These are phyloP conservation scores for Saturnia pavonia DNA, from an alignment of 2,888 invertebrate genomes.

Conservation along the genomic window DNA sequence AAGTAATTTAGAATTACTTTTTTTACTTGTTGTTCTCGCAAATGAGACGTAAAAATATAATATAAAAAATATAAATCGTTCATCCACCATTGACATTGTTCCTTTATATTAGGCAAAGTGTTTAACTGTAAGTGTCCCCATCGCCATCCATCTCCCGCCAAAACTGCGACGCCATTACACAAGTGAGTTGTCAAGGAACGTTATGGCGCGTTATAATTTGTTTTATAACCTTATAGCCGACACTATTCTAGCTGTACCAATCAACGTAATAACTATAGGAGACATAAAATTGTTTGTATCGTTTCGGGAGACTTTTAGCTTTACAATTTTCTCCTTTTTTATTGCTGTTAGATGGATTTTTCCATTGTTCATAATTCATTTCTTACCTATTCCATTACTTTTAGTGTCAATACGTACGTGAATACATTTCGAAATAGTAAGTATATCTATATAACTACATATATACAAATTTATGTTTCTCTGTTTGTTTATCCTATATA, in stretches of 20 bases:
- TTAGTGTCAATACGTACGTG: neutral
- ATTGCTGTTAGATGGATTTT: neutral
- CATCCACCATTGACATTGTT: conserved; percentile 66
- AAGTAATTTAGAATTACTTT: neutral
- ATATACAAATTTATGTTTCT: too few relatives aligned
- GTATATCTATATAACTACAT: too few relatives aligned
- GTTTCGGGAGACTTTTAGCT: neutral
- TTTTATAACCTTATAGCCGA: conserved; percentile 66
- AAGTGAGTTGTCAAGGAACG: conserved; percentile 73
- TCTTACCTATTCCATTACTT: neutral
- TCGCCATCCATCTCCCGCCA: conserved; percentile 55
- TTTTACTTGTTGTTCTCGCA: conserved; percentile 18
- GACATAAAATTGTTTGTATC: conserved; percentile 19
- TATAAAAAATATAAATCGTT: conserved; percentile 53
- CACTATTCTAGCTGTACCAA: conserved; percentile 65
- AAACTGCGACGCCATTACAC: conserved; percentile 76
- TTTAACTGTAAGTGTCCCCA: conserved; percentile 18
- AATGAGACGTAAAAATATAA: conserved; percentile 61
- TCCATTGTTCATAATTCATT: neutral
- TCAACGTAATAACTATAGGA: conserved; percentile 39
- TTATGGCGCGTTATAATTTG: conserved; percentile 80
- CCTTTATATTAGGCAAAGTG: conserved; percentile 38
- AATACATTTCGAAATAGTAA: too few relatives aligned
- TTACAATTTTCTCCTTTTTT: neutral
- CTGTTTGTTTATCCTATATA: too few relatives aligned